Evolutionary conservation across 2,888 invertebrate genomes (phyloP), one percentile per base, ranked within the genome.

Genomic region (Rhabditoides inermis): DNA sequence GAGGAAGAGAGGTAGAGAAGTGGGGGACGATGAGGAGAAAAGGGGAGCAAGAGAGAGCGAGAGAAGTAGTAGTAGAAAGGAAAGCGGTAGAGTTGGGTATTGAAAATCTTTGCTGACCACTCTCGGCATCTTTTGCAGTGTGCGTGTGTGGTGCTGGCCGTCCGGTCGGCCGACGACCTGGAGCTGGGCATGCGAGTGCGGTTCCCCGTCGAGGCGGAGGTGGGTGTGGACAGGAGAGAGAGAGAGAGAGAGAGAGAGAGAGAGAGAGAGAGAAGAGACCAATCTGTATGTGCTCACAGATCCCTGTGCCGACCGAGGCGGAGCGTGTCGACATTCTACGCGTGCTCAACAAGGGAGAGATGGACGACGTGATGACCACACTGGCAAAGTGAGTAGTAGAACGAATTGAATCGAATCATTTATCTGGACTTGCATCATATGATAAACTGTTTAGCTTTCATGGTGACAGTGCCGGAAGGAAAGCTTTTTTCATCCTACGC

Each of bases 141-240:
- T n/a, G n/a, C n/a, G n/a, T n/a, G n/a, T n/a, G 49, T 71, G 25
- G 44, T 70, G 10, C 42, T 70, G 15, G 57, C 61, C 10, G 57
- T 63, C 15, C 51, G 67, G 1, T 58, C 62, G 1, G 53, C 62
- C 23, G 72, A 72, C 18, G 51, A 36, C 20, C 46, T 72, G 30
- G 63, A 62, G 6, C 26, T 64, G 6, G 53, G 60, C 12, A 41
- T 66, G 28, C 57, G 71, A 30, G 63, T 70, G 15, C 55, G 69
- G 4, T 72, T 72, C 53, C 60, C 65, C 15, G 51, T 65, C 2
- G 72, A 69, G 48, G 53, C 49, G 49, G 49, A 49, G 48, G 49
- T 49, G 51, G 45, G 51, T 45, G 48, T 45, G 52, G 51, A 45
- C 32, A 40, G 40, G 48, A 37, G 45, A 49, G 35, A n/a, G 27